Conservation (phyloP, 2,888 invertebrate genomes). For the Eumerus sabulonum region DNA sequence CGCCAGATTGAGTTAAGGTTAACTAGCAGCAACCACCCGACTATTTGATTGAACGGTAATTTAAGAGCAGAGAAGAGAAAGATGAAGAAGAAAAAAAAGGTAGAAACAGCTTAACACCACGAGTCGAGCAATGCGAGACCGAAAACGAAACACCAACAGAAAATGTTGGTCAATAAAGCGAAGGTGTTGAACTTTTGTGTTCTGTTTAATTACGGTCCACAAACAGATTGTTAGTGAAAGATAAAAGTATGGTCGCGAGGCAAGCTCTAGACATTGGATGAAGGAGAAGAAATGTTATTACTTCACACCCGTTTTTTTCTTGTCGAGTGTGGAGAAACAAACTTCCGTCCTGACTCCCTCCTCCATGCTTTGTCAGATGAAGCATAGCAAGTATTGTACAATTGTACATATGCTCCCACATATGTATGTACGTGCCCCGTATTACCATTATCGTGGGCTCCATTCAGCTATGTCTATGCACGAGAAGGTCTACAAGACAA, state of each 20-base stretch:
- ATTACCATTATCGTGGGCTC: slow-evolving; percentile 65
- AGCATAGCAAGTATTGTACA: slow-evolving; percentile 57
- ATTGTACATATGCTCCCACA: slow-evolving; percentile 62
- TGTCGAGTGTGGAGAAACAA: slow-evolving; percentile 16
- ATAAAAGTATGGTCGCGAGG: not conserved
- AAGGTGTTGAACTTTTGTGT: slow-evolving; percentile 68
- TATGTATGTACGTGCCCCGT: slow-evolving; percentile 63
- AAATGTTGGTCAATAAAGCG: slow-evolving; percentile 67
- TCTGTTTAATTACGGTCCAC: slow-evolving; percentile 62
- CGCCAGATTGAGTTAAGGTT: slow-evolving; percentile 41
- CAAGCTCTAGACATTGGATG: not conserved
- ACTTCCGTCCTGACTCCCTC: not conserved
- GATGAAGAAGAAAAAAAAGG: slow-evolving; percentile 19
- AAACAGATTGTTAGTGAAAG: slow-evolving; percentile 40
- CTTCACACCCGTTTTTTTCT: slow-evolving; percentile 59
- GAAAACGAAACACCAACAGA: slow-evolving; percentile 9
- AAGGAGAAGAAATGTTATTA: slow-evolving; percentile 37
- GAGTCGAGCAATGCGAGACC: slow-evolving; percentile 11
- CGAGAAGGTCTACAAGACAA: not conserved
- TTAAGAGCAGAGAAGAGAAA: slow-evolving; percentile 30
- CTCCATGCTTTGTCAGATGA: not conserved
- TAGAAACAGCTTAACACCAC: slow-evolving; percentile 22
- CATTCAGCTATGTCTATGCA: slow-evolving; percentile 14
- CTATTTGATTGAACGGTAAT: slow-evolving; percentile 25
- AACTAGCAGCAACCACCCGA: slow-evolving; percentile 42